A percentile compares a stretch with the other conserved stretches of the same genome.
phyloP scores from a whole-genome alignment of 2,113 vertebrate genomes.

The Cacatua alba region DNA sequence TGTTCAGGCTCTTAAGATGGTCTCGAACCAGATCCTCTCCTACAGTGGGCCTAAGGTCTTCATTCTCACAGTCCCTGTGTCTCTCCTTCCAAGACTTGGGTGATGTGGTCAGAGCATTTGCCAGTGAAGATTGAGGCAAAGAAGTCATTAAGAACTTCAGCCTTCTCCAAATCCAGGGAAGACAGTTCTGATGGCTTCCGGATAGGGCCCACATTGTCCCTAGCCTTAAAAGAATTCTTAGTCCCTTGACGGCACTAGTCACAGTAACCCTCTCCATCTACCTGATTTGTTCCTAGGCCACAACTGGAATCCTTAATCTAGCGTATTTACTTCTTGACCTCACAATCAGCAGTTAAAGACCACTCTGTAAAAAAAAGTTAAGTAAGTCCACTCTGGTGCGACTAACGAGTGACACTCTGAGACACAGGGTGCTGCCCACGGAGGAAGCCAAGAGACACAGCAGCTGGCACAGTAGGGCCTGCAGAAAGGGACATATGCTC shows the following conservation, averaged over 20 bases:
- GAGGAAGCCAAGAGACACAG: background rate
- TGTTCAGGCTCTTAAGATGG: no score
- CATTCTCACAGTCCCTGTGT: no score
- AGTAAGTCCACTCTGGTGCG: background rate
- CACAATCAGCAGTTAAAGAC: background rate
- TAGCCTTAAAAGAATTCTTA: background rate
- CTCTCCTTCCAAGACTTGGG: no score
- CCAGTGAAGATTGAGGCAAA: no score
- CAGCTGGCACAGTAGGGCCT: accelerated
- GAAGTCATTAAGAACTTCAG: no score
- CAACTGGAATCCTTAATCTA: background rate
- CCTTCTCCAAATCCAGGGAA: no score
- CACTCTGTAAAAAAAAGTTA: no score
- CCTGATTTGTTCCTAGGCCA: background rate
- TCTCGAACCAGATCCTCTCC: no score
- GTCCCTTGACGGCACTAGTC: background rate
- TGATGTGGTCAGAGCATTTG: no score
- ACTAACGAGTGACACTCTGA: background rate
- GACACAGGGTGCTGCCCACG: background rate
- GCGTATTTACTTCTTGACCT: background rate
- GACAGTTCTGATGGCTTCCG: no score
- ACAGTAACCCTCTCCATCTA: background rate
- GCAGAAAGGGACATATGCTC: background rate
- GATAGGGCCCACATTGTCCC: no score
- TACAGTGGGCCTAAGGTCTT: no score